A percentile compares a stretch with the other conserved stretches of the same genome.
Conservation (phyloP, 2,113 vertebrate genomes). For the Gracilinanus agilis region DNA sequence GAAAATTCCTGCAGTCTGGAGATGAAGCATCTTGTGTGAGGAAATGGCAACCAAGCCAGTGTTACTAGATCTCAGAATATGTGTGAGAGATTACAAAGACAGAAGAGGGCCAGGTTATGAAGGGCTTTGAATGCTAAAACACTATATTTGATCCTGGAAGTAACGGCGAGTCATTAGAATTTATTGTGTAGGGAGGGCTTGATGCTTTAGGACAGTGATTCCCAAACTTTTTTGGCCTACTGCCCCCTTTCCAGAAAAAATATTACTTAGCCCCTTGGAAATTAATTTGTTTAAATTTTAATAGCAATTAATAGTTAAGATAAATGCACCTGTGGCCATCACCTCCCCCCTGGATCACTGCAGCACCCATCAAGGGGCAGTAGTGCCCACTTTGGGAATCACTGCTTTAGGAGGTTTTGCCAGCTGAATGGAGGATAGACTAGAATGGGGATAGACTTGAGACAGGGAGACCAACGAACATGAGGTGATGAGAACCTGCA, state of each 20-base stretch:
- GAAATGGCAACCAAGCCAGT: neutral
- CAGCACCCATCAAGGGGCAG: too few species aligned
- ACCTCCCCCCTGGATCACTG: too few species aligned
- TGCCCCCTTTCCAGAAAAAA: too few species aligned
- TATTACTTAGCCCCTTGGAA: too few species aligned
- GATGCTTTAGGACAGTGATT: neutral
- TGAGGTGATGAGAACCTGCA: neutral
- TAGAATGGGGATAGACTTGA: neutral
- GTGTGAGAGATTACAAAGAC: neutral
- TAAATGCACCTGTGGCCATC: too few species aligned
- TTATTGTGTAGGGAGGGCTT: neutral
- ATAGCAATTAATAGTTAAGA: too few species aligned
- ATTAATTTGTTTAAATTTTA: too few species aligned
- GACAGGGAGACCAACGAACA: neutral
- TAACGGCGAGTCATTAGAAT: neutral
- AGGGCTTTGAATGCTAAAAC: neutral
- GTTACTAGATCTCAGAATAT: neutral
- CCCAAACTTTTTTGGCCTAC: too few species aligned
- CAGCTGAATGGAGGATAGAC: neutral
- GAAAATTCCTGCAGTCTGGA: neutral
- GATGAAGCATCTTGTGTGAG: neutral
- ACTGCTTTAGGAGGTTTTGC: neutral
- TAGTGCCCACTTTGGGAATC: too few species aligned
- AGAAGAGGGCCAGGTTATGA: neutral
- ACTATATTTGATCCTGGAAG: neutral